Evolutionary conservation across 2,888 invertebrate genomes (phyloP).

Genomic region (Euplexia lucipara): DNA sequence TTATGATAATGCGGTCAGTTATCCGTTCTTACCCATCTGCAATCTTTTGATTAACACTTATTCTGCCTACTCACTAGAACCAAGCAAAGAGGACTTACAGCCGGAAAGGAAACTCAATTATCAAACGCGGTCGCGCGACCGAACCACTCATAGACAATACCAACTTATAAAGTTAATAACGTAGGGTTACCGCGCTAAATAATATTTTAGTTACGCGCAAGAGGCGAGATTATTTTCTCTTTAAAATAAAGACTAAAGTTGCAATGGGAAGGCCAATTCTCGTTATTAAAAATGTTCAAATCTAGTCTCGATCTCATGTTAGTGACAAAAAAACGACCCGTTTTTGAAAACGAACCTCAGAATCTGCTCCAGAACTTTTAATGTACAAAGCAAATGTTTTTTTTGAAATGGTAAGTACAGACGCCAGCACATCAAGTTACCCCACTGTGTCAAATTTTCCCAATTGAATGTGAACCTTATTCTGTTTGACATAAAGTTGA

Average conservation of each 20-base stretch:
- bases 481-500: no score
- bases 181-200: conserved; percentile 35
- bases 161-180: conserved; percentile 54
- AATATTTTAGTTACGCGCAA: conserved; percentile 14
- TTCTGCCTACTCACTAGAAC: conserved; percentile 38
- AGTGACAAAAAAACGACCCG: no score
- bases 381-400: no score
- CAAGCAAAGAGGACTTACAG: conserved; percentile 60
- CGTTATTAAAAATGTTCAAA: no score
- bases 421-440: no score
- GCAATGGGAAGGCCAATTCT: no score
- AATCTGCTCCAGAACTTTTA: no score
- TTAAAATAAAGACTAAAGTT: neutral
- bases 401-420: no score
- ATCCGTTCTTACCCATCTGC: conserved; percentile 29
- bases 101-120: conserved; percentile 82
- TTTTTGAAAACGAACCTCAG: neutral
- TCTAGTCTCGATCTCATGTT: no score
- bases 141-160: conserved; percentile 53
- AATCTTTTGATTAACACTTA: conserved; percentile 49
- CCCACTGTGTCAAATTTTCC: no score
- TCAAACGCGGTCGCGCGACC: conserved; percentile 69
- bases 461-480: no score
- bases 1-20: conserved; percentile 10
- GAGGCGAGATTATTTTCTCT: neutral